Evolutionary conservation across 2,888 invertebrate species (phyloP), one percentile per base, ranked within the genome.

Genomic region (Chorisops tibialis): DNA sequence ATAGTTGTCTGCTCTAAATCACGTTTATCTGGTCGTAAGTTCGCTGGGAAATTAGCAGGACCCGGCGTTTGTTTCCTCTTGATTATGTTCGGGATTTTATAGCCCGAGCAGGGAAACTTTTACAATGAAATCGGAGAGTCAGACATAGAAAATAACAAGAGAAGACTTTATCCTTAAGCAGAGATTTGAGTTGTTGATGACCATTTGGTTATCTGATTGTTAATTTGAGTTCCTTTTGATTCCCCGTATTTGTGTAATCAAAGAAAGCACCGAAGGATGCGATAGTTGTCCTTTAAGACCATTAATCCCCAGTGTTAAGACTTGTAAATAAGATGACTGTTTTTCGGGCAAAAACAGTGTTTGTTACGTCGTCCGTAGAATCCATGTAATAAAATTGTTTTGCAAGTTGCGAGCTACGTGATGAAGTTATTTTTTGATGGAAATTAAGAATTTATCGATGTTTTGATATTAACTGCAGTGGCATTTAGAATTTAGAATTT

Each of bases 11-110:
- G 7, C 56, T 56, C 43, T 56, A 56, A 56, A 56, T 56, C 56
- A 56, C 45, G 56, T 56, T 56, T 56, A 56, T 56, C 56, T 56
- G 43, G 30, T 56, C 56, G 56, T 56, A 56, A 56, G 43, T 56
- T 56, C 45, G 30, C 45, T 24, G 30, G 56, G 39, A 56, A 56
- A 56, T 56, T 56, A 56, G 56, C 56, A 56, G 56, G 45, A 30
- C 9, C 56, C 56, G 43, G 43, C 56, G 45, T 45, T 56, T 56
- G 56, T 43, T 56, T 56, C 43, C 56, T 45, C 43, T 56, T 43
- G 56, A 56, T 56, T 56, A 56, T 56, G 56, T 56, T 56, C 18
- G 45, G 45, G 45, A 45, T 56, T 56, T 56, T 56, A 56, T 56
- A 35, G 56, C 45, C 45, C 30, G 19, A 7, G 30, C 30, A 56